A percentile compares a stretch with the other conserved stretches of the same genome.
phyloP scores from a whole-genome alignment of 2,888 invertebrate genomes.

The Philopedon plagiatum region DNA sequence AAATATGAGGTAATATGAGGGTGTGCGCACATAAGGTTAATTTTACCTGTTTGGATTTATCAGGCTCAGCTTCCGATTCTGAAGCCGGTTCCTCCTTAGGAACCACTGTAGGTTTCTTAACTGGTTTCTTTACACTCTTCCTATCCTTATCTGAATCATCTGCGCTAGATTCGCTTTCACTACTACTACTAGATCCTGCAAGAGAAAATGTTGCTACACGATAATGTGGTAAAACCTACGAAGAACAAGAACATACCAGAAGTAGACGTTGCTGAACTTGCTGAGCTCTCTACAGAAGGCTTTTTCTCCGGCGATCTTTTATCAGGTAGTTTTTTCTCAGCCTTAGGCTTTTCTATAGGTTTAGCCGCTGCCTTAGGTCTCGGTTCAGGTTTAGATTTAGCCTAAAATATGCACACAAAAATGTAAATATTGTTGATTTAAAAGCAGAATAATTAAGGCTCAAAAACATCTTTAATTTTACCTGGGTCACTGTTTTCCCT shows the following conservation, averaged over 20 bases:
- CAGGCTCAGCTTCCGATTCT: slow-evolving; percentile 63
- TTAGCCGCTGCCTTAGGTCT: slow-evolving; percentile 66
- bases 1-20: background rate
- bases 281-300: slow-evolving; percentile 62
- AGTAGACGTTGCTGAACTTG: slow-evolving; percentile 66
- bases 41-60: slow-evolving; percentile 58
- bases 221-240: too few species aligned
- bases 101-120: slow-evolving; percentile 62
- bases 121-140: slow-evolving; percentile 59
- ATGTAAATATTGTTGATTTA: background rate
- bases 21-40: too few species aligned
- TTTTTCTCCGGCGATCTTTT: slow-evolving; percentile 56
- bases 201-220: too few species aligned
- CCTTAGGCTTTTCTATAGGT: slow-evolving; percentile 62
- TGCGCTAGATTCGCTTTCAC: slow-evolving; percentile 62
- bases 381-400: slow-evolving; percentile 66
- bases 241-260: slow-evolving; percentile 53
- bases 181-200: slow-evolving; percentile 61
- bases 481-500: slow-evolving; percentile 29
- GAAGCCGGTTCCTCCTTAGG: slow-evolving; percentile 57
- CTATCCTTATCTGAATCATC: slow-evolving; percentile 58
- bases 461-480: slow-evolving; percentile 1
- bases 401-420: slow-evolving; percentile 20
- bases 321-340: slow-evolving; percentile 59
- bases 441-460: background rate